Conservation (phyloP, 23 tunicate species). For the Trididemnum nubilum region DNA sequence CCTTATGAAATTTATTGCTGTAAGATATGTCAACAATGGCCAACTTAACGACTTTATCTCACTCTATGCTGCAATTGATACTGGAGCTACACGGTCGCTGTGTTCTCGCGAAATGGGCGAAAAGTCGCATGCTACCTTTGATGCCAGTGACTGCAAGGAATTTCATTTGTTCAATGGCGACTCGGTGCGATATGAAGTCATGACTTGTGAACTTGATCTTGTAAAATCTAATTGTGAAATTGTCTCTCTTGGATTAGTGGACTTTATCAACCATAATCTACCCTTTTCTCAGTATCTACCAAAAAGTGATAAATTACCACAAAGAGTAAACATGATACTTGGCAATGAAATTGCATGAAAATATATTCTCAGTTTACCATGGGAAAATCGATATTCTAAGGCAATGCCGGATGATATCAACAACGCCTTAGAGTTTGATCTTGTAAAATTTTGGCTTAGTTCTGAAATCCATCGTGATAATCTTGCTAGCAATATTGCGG, state of each 20-base stretch:
- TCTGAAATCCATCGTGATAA: background rate
- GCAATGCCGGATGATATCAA: background rate
- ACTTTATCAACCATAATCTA: background rate
- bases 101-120: slow-evolving; percentile 1
- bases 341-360: background rate
- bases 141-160: background rate
- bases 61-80: slow-evolving; percentile 1
- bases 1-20: background rate
- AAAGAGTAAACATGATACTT: background rate
- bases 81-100: slow-evolving; percentile 7
- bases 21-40: background rate
- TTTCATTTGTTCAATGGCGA: background rate
- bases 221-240: background rate
- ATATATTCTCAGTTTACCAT: background rate
- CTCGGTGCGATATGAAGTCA: background rate
- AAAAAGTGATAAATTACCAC: background rate
- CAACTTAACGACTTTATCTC: background rate
- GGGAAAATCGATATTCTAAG: background rate
- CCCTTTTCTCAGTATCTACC: slow-evolving; percentile 12
- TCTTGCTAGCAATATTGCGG: background rate
- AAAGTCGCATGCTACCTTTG: background rate
- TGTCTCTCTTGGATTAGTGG: background rate
- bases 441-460: background rate
- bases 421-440: background rate
- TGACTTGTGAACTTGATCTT: background rate